Base-by-base conservation (phyloP, 2,888 invertebrate genomes). In the Philereme transversata region DNA sequence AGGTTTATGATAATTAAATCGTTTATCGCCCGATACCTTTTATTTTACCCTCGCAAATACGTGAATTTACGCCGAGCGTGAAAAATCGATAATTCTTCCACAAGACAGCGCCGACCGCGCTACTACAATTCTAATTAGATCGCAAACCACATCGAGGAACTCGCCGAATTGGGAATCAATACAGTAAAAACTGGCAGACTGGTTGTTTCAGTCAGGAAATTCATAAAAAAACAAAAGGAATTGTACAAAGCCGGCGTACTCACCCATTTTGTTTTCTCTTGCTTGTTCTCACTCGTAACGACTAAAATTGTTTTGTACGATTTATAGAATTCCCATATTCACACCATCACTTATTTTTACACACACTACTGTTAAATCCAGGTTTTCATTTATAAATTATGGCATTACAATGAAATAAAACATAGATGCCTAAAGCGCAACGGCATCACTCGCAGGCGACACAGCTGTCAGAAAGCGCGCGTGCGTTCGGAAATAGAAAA, bases 51-150 rank as follows among this genome's bases (percentile, higher is more conserved):
- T 53, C 43, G 43, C 11, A 58, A 48, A 74, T 74, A 11, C 51
- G 51, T 40, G 43, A 58, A 48, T 75, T 74, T 75, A 74, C 69
- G 72, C 68, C 72, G 76, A 82, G 84, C 83, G 80, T 83, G 84
- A 78, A 75, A 88, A 90, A 90, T 90, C 90, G 78, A 90, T 90
- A 90, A 70, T 83, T 81, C 66, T 67, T 70, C 81, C 86, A 87
- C 74, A 81, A 75, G 64, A 67, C 52, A 53, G 57, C 62, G 22
- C 22, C 22, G 62, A 51, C 58, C 57, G 47, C 46, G 58, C 51
- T 58, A 57, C 34, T 63, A 62, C 47, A 68, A 72, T 77, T 81
- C 77, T 67, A 65, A 76, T 78, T 68, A 64, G 73, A 79, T 66
- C 10, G 57, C 48, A n/a, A 43, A 50, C 36, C 45, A 49, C 33